Base-by-base conservation (phyloP, 2,888 invertebrate species). In the Chymomyza caudatula region DNA sequence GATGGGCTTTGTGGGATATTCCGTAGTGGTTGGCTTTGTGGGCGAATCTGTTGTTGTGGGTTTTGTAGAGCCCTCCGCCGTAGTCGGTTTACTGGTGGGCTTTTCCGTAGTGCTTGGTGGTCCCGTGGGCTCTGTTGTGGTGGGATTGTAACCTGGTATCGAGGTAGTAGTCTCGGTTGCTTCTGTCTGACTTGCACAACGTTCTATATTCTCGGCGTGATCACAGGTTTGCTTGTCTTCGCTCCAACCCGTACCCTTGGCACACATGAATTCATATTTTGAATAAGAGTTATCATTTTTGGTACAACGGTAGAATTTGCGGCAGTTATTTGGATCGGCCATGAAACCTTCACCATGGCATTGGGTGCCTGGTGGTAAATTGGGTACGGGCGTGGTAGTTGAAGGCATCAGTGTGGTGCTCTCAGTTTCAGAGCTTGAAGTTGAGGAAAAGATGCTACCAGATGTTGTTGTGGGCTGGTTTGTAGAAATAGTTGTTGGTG, bases 201-300 rank as follows among this genome's bases (percentile, higher is more conserved):
- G 67, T 1, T 86, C 77, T 13, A 89, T 78, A 56, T 89, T 89
- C 2, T 88, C 89, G 5, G 90, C 90, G 80, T 92, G 91, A 85
- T 93, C 93, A 76, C 93, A 95, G 0, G 92, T 92, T 79, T 92
- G 92, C 60, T 92, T 90, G n/a, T 91, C 91, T 80, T 92, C 92
- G 78, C 94, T 94, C 94, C 94, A 95, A n/a, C 92, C 92, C 0
- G 94, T 94, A 42, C 93, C 94, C 64, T 92, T 92, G 0, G 93
- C 93, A 78, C 94, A 94, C 59, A 91, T 89, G 77, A 94, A 94
- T 56, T 93, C 93, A 77, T 87, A 74, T 29, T 68, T 81, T 1
- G 73, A 56, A 60, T 79, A 87, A 0, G 91, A 91, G 17, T 91
- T 89, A 0, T 91, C 92, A 64, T 91, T 91, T 56, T 89, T 88